A percentile compares a stretch with the other conserved stretches of the same genome.
Evolutionary conservation across 2,797 vertebrate genomes (phyloP).

Genomic region (Enteromius paludinosus): DNA sequence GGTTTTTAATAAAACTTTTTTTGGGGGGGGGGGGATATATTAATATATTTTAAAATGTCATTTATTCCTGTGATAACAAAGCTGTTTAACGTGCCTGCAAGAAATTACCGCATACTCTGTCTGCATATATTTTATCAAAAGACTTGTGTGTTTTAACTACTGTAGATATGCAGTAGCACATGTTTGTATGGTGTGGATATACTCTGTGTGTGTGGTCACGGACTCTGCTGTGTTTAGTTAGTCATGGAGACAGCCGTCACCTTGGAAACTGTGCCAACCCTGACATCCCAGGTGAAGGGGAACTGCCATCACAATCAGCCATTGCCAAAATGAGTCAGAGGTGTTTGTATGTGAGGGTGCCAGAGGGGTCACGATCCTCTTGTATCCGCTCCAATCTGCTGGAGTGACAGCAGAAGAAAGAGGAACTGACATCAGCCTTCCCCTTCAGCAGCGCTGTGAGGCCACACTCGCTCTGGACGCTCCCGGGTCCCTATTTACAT

Average conservation of each 20-base stretch:
- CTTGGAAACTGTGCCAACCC: constrained; percentile 35
- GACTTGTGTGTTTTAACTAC: background rate
- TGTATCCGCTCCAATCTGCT: constrained; percentile 3
- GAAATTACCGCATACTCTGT: background rate
- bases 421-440: constrained; percentile 37
- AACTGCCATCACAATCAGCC: constrained; percentile 18
- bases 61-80: background rate
- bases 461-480: background rate
- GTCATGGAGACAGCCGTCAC: constrained; percentile 14
- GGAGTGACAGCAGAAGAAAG: constrained; percentile 38
- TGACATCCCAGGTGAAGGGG: constrained; percentile 36
- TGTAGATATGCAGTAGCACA: background rate
- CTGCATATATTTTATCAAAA: background rate
- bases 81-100: background rate
- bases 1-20: background rate
- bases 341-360: constrained; percentile 32
- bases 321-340: constrained; percentile 30
- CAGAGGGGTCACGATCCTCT: constrained; percentile 39
- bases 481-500: constrained; percentile 20
- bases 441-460: constrained; percentile 21
- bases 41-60: background rate
- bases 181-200: background rate
- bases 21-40: too few species aligned
- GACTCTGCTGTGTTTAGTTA: constrained; percentile 18
- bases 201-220: background rate